phyloP scores from a whole-genome alignment of 2,113 vertebrate genomes.

The Rhea pennata region DNA sequence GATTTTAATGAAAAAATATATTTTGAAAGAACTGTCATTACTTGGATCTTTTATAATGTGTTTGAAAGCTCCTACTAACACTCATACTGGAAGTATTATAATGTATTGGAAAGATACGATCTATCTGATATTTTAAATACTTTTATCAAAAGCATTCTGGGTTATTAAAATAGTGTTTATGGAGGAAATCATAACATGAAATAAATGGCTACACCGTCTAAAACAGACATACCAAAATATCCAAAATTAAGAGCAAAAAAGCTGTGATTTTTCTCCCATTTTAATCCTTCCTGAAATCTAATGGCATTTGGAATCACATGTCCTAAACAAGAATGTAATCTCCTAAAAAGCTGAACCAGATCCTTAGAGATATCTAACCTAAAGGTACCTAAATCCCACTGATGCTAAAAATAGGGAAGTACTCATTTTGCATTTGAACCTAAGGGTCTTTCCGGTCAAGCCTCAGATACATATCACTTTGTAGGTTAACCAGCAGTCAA shows the following conservation, averaged over 20 bases:
- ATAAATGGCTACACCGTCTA: background rate
- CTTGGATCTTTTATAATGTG: background rate
- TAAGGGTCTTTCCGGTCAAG: background rate
- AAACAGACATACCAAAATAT: background rate
- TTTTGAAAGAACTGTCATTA: slow-evolving; percentile 28
- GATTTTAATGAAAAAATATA: slow-evolving; percentile 16
- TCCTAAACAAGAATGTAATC: background rate
- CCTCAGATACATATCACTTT: background rate
- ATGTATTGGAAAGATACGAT: background rate
- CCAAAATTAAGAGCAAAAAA: background rate
- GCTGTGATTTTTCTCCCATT: background rate
- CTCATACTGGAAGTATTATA: background rate
- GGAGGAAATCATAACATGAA: background rate
- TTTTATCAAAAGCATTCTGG: background rate
- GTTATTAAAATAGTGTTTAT: background rate
- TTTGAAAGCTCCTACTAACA: background rate
- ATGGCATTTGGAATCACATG: background rate
- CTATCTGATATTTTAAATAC: slow-evolving; percentile 3
- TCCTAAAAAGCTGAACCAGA: background rate
- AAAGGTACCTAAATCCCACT: background rate
- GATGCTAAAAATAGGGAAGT: background rate
- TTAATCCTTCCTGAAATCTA: background rate
- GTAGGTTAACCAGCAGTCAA: background rate
- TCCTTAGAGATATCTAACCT: background rate
- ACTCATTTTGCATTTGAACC: background rate